Percentiles rank a stretch among this genome's conserved stretches.
These are phyloP conservation scores for Elephas maximus DNA, from an alignment of 2,113 vertebrate species.

Conservation along the genomic window DNA sequence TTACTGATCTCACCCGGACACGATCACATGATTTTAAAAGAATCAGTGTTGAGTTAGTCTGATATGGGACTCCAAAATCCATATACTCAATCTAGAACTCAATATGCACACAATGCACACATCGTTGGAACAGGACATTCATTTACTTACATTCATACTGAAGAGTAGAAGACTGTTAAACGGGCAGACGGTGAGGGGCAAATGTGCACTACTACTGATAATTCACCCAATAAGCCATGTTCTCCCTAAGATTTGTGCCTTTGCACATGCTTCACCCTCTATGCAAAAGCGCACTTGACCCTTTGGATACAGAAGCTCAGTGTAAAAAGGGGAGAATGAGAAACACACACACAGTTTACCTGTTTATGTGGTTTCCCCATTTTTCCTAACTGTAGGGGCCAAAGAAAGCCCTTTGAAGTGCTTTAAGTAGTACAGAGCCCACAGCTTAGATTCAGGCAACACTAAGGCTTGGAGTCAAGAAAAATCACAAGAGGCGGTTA, in stretches of 20 bases:
- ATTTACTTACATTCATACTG: constrained; percentile 18
- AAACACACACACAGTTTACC: not conserved
- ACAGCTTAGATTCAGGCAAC: not conserved
- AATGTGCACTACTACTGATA: too few species aligned
- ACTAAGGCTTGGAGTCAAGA: not conserved
- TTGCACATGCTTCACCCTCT: too few species aligned
- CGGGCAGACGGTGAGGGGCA: not conserved
- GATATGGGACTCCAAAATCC: not conserved
- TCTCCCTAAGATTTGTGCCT: too few species aligned
- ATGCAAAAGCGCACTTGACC: not conserved
- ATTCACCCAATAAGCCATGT: too few species aligned
- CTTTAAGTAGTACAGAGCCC: not conserved
- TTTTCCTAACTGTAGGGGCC: not conserved
- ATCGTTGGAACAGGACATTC: not conserved
- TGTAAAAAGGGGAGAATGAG: not conserved
- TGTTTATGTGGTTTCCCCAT: not conserved
- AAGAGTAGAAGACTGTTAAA: not conserved
- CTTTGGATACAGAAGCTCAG: constrained; percentile 14
- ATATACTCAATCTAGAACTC: not conserved
- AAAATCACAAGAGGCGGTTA: not conserved
- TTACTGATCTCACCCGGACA: not conserved
- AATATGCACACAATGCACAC: not conserved
- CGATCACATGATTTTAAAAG: constrained; percentile 30
- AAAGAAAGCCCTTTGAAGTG: not conserved
- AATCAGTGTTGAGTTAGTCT: not conserved